Percentiles rank a stretch among this genome's conserved stretches.
Conservation (phyloP, 30 jellyfish, hydroid and myxozoan genomes). For the Turritopsis rubra region DNA sequence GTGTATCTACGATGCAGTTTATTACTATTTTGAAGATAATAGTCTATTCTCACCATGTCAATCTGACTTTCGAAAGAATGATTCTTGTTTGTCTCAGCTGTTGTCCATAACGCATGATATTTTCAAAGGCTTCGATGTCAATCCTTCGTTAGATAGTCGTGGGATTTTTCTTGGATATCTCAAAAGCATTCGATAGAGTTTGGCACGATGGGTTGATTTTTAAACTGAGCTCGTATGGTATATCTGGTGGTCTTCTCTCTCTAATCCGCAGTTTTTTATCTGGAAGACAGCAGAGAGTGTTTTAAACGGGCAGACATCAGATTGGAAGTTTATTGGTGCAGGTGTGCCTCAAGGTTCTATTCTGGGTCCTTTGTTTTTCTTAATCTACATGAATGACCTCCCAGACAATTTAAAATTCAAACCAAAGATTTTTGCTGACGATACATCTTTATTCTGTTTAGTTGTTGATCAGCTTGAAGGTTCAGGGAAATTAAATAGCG, state of each 20-base stretch:
- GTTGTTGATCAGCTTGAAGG: neutral
- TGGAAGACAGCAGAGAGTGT: conserved; percentile 27
- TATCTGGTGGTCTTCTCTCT: conserved; percentile 12
- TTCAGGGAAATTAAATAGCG: conserved; percentile 12
- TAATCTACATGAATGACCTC: conserved; percentile 30
- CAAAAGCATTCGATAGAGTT: conserved; percentile 57
- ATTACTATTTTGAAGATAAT: conserved; percentile 17
- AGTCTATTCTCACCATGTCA: conserved; percentile 34
- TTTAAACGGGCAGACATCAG: conserved; percentile 18
- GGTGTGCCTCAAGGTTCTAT: conserved; percentile 41
- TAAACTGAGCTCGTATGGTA: conserved; percentile 18
- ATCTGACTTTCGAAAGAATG: conserved; percentile 40
- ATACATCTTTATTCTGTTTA: conserved; percentile 13
- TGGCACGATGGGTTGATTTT: conserved; percentile 53
- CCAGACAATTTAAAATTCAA: neutral
- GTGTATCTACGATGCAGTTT: conserved; percentile 30
- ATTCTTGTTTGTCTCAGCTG: conserved; percentile 37
- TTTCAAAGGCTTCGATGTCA: conserved; percentile 42
- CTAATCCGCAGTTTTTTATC: conserved; percentile 22
- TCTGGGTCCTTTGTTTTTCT: conserved; percentile 23
- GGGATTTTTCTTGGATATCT: conserved; percentile 39
- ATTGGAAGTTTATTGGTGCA: neutral
- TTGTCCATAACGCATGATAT: conserved; percentile 27
- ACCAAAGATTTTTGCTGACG: conserved; percentile 25
- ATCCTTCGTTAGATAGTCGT: conserved; percentile 42